Conservation (phyloP, 2,888 invertebrate genomes). For the Quadroppia sp. region DNA sequence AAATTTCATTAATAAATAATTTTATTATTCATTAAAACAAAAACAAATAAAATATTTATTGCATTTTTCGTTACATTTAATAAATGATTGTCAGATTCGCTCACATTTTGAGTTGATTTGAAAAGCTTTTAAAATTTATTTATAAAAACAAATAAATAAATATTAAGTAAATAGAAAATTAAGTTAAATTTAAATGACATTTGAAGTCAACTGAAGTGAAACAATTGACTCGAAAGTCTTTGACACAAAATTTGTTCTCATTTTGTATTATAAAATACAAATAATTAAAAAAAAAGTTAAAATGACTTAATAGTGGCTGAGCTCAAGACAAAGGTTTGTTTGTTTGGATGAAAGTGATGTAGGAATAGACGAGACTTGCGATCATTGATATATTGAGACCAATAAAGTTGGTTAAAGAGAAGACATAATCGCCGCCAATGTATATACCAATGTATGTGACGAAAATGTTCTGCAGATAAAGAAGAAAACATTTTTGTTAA, state of each 20-base stretch:
- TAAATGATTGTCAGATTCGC: no score
- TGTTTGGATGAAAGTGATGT: constrained; percentile 47
- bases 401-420: constrained; percentile 86
- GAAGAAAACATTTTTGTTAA: background rate
- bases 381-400: constrained; percentile 73
- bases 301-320: background rate
- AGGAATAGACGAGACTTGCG: constrained; percentile 48
- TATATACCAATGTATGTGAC: constrained; percentile 98
- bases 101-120: no score
- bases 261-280: background rate
- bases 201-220: no score
- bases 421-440: constrained; percentile 95
- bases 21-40: no score
- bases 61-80: no score
- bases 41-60: no score
- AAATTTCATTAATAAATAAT: no score
- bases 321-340: constrained; percentile 1
- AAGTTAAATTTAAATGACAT: no score
- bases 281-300: background rate
- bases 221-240: no score
- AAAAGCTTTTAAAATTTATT: no score
- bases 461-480: constrained; percentile 68
- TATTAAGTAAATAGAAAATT: no score
- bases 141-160: no score
- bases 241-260: background rate